A percentile compares a stretch with the other conserved stretches of the same genome.
Conservation (phyloP, 2,113 vertebrate genomes). For the Nannobrachium achirus region DNA sequence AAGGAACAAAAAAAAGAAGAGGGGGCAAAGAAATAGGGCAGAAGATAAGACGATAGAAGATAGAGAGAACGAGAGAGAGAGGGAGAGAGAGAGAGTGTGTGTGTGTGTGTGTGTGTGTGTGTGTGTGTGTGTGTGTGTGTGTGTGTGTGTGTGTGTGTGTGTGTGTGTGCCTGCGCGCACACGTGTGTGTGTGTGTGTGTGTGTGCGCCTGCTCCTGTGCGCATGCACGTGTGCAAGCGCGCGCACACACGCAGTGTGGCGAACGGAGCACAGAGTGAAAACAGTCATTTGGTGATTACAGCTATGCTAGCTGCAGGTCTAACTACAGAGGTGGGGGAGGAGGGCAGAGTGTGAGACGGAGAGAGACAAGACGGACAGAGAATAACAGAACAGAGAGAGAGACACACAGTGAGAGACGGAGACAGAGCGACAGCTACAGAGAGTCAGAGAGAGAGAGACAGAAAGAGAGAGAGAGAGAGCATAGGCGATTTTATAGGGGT, state of each 20-base stretch:
- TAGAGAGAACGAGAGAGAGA: not conserved
- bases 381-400: conserved; percentile 3
- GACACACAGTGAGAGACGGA: not conserved
- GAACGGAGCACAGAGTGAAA: conserved; percentile 72
- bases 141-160: not conserved
- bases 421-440: conserved; percentile 35
- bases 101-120: not conserved
- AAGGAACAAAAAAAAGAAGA: not conserved
- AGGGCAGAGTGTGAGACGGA: conserved; percentile 25
- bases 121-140: conserved; percentile 1
- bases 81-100: conserved; percentile 35
- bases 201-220: too few relatives aligned
- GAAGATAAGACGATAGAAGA: conserved; percentile 2
- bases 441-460: conserved; percentile 8
- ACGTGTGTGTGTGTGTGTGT: too few relatives aligned
- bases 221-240: too few relatives aligned
- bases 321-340: conserved; percentile 31
- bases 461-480: not conserved
- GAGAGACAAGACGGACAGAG: conserved; percentile 38
- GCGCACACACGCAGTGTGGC: conserved; percentile 41
- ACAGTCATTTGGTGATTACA: conserved; percentile 82
- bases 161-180: too few relatives aligned
- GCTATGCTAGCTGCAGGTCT: conserved; percentile 56
- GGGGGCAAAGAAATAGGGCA: conserved; percentile 51
- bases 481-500: too few relatives aligned